phyloP scores from a whole-genome alignment of 2,113 vertebrate species.

The Poecilia latipinna region DNA sequence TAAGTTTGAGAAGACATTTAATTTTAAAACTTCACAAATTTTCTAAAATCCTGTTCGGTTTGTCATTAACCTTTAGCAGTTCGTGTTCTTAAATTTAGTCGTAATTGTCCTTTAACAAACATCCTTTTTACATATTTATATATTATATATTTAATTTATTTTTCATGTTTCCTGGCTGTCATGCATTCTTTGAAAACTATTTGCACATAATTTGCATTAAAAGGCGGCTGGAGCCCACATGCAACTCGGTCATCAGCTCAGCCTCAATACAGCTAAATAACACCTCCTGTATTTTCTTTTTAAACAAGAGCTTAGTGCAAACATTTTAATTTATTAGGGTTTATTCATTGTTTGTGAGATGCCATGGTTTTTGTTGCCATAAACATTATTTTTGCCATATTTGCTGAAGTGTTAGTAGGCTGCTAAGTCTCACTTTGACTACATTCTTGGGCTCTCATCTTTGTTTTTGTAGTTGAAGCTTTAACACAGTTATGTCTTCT shows the following conservation, averaged over 20 bases:
- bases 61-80: too few relatives aligned
- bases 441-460: not conserved
- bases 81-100: too few relatives aligned
- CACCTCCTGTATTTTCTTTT: not conserved
- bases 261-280: not conserved
- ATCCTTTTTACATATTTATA: not conserved
- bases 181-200: not conserved
- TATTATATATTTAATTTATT: not conserved
- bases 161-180: not conserved
- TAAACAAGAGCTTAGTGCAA: not conserved
- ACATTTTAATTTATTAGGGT: not conserved
- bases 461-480: not conserved
- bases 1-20: too few relatives aligned
- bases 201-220: slow-evolving; percentile 1
- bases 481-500: not conserved
- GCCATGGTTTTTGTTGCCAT: not conserved
- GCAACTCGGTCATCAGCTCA: not conserved
- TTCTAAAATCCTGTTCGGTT: too few relatives aligned
- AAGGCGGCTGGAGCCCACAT: not conserved
- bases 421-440: not conserved
- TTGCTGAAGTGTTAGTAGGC: not conserved
- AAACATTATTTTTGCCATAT: not conserved
- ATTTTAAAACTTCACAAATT: too few relatives aligned
- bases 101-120: not conserved
- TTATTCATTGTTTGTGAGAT: not conserved